Conservation (phyloP, 2,113 vertebrate genomes). For the Sarotherodon lohbergeri region DNA sequence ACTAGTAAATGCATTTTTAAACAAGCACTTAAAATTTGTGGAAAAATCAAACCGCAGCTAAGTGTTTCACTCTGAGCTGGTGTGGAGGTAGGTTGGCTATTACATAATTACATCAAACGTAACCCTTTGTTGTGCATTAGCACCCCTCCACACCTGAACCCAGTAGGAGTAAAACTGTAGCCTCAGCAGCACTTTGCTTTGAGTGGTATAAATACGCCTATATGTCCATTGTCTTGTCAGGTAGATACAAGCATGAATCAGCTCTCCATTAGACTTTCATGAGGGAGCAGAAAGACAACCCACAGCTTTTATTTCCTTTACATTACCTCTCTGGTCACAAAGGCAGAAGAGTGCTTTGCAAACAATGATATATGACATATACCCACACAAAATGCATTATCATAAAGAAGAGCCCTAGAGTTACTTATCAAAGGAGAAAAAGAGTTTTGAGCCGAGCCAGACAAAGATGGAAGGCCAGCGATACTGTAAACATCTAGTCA, state of each 20-base stretch:
- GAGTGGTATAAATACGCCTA: constrained; percentile 55
- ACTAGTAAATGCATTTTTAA: neutral
- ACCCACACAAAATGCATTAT: constrained; percentile 48
- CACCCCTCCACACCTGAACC: constrained; percentile 49
- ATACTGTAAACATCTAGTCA: constrained; percentile 36
- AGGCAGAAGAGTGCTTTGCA: constrained; percentile 24
- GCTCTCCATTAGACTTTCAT: constrained; percentile 60
- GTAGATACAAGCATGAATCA: constrained; percentile 55
- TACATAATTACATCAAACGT: constrained; percentile 46
- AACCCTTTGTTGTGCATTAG: constrained; percentile 50
- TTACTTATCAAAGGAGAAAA: constrained; percentile 23
- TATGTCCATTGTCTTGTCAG: constrained; percentile 47
- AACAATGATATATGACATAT: constrained; percentile 33
- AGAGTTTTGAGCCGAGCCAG: neutral
- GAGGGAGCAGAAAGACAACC: constrained; percentile 54
- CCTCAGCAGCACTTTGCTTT: constrained; percentile 57
- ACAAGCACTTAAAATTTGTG: neutral
- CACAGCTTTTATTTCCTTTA: constrained; percentile 58
- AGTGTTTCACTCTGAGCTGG: constrained; percentile 10
- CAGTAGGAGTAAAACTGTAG: constrained; percentile 56
- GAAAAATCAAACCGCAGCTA: constrained; percentile 7
- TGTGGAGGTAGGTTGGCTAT: constrained; percentile 27
- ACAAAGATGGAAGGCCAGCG: constrained; percentile 13
- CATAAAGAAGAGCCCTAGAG: constrained; percentile 31
- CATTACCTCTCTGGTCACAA: constrained; percentile 37